phyloP scores from a whole-genome alignment of 2,888 invertebrate species.

The Nebria brevicollis region DNA sequence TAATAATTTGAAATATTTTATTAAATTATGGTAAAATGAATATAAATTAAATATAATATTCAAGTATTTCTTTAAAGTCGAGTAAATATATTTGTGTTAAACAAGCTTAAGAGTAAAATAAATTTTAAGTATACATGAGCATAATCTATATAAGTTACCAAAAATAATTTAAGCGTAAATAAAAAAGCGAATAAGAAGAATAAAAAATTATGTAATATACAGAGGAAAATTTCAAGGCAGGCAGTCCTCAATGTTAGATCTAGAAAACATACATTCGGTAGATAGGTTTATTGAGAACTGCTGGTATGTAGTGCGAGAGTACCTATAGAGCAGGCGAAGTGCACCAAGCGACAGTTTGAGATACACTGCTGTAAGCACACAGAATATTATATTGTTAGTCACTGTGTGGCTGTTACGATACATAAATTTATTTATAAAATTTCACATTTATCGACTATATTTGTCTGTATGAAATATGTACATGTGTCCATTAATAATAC shows the following conservation, averaged over 20 bases:
- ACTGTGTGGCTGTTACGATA: constrained; percentile 11
- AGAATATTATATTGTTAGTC: constrained; percentile 41
- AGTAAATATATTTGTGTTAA: too few relatives aligned
- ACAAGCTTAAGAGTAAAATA: too few relatives aligned
- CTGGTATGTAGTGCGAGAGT: constrained; percentile 46
- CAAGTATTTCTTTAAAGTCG: too few relatives aligned
- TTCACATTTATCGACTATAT: not conserved
- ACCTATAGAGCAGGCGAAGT: constrained; percentile 47
- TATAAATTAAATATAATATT: too few relatives aligned
- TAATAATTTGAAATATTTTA: too few relatives aligned
- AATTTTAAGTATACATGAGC: too few relatives aligned
- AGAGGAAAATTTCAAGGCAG: constrained; percentile 8
- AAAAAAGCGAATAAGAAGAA: constrained; percentile 8
- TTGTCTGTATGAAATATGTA: not conserved
- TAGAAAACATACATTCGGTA: constrained; percentile 22
- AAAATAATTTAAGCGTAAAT: not conserved
- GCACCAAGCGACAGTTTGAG: constrained; percentile 48
- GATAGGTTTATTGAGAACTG: constrained; percentile 39
- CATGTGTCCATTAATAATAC: not conserved
- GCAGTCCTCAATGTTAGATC: constrained; percentile 16
- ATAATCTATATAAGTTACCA: not conserved
- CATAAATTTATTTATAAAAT: not conserved
- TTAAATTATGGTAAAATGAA: too few relatives aligned
- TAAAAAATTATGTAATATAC: constrained; percentile 11
- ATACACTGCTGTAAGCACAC: constrained; percentile 48